Evolutionary conservation across 2,888 invertebrate genomes (phyloP).

Genomic region (Perizoma flavofasciatum): DNA sequence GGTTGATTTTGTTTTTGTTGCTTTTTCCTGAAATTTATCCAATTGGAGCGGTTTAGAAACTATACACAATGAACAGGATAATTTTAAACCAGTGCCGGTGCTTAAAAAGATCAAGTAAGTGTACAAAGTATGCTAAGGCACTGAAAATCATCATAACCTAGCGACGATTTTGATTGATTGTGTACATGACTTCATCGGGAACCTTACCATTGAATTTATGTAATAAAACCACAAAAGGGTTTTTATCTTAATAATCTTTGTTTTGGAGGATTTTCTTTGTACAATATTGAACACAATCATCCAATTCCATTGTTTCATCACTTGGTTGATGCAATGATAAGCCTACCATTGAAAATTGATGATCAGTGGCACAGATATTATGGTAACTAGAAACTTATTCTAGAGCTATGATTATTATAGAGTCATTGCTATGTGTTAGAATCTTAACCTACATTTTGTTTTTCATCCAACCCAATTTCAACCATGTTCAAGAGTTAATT

Average conservation of each 20-base stretch:
- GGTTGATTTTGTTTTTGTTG: conserved; percentile 78
- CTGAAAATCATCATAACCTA: conserved; percentile 52
- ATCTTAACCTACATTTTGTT: too few relatives aligned
- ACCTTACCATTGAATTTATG: conserved; percentile 42
- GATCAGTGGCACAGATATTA: neutral
- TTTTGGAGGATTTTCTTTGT: conserved; percentile 8
- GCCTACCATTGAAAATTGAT: conserved; percentile 14
- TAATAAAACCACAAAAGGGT: conserved; percentile 29
- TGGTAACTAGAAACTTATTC: too few relatives aligned
- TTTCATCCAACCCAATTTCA: too few relatives aligned
- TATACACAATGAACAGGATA: conserved; percentile 71
- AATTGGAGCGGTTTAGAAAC: conserved; percentile 43
- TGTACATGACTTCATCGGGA: conserved; percentile 54
- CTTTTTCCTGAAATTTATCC: conserved; percentile 57
- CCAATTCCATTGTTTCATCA: conserved; percentile 30
- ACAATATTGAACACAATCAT: neutral
- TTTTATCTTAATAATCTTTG: too few relatives aligned
- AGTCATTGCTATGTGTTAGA: too few relatives aligned
- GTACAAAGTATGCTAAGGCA: conserved; percentile 3
- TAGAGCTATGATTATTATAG: too few relatives aligned
- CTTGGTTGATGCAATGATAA: conserved; percentile 48
- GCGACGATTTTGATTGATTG: conserved; percentile 62
- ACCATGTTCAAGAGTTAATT: neutral
- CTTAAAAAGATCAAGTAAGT: conserved; percentile 74
- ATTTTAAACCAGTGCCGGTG: conserved; percentile 68